Evolutionary conservation across 2,113 vertebrate genomes (phyloP).

Genomic region (Coreoperca whiteheadi): DNA sequence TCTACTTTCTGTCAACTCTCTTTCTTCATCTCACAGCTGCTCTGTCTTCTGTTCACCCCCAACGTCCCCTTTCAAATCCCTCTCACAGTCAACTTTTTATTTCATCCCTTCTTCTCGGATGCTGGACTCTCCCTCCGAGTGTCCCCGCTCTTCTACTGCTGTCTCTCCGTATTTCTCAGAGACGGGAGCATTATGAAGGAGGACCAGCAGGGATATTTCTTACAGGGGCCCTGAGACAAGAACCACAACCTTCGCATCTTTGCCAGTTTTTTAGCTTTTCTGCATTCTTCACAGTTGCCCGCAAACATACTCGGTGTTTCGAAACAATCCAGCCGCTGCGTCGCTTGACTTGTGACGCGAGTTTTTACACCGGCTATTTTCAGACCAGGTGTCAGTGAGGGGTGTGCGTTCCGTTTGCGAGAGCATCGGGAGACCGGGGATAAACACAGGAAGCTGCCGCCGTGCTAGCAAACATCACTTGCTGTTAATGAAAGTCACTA

Average conservation of each 20-base stretch:
- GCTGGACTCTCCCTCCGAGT: slow-evolving; percentile 3
- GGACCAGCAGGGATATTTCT: slow-evolving; percentile 39
- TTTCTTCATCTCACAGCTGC: slow-evolving; percentile 6
- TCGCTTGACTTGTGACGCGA: background rate
- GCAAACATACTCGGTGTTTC: background rate
- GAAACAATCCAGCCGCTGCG: background rate
- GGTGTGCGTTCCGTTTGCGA: background rate
- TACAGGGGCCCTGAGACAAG: slow-evolving; percentile 1
- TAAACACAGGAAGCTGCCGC: slow-evolving; percentile 28
- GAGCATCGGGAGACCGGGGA: background rate
- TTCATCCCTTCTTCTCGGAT: slow-evolving; percentile 17
- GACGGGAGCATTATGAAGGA: slow-evolving; percentile 27
- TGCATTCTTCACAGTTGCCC: background rate
- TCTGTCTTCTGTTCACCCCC: slow-evolving; percentile 2
- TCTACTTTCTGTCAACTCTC: slow-evolving; percentile 50
- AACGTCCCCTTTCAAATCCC: slow-evolving; percentile 53
- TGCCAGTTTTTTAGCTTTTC: background rate
- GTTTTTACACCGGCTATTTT: slow-evolving; percentile 23
- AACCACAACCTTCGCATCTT: slow-evolving; percentile 27
- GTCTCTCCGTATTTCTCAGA: slow-evolving; percentile 13
- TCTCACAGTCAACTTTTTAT: slow-evolving; percentile 26
- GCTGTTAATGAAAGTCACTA: slow-evolving; percentile 46
- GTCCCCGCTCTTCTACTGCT: slow-evolving; percentile 32
- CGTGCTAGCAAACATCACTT: slow-evolving; percentile 41
- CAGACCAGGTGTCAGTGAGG: background rate